Conservation (phyloP, 2,888 invertebrate species). For the Athripsodes cinereus region DNA sequence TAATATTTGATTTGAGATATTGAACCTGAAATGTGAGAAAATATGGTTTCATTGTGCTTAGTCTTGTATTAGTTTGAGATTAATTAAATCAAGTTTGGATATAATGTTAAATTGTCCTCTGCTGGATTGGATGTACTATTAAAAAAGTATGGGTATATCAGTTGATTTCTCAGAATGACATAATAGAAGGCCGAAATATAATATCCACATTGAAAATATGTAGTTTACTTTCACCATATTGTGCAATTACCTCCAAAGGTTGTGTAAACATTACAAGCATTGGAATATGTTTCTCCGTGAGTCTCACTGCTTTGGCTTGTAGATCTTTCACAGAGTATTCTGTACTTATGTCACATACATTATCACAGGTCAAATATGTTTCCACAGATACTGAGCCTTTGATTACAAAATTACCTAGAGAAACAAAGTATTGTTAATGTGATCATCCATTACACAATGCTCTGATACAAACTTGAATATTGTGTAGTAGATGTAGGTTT, state of each 20-base stretch:
- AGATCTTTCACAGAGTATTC: constrained; percentile 34
- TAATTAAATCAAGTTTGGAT: not conserved
- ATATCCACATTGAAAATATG: not conserved
- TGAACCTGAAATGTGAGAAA: constrained; percentile 31
- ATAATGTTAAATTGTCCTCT: too few species aligned
- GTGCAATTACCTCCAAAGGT: constrained; percentile 32
- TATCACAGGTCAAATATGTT: constrained; percentile 34
- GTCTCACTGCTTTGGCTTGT: constrained; percentile 33
- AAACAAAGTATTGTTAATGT: too few species aligned
- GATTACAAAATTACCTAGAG: constrained; percentile 31
- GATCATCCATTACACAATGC: too few species aligned
- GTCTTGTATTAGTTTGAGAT: not conserved
- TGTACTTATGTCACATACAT: constrained; percentile 32
- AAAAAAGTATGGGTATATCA: too few species aligned
- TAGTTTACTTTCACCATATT: not conserved
- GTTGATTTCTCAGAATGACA: too few species aligned
- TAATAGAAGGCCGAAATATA: not conserved
- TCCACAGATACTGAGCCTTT: constrained; percentile 44
- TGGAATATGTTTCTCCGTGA: constrained; percentile 34
- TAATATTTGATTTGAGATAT: constrained; percentile 37
- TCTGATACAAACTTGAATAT: too few species aligned
- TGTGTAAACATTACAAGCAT: constrained; percentile 35
- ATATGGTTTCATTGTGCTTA: not conserved
- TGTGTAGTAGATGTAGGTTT: too few species aligned
- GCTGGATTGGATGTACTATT: too few species aligned